A percentile compares a stretch with the other conserved stretches of the same genome.
phyloP scores from a whole-genome alignment of 2,888 invertebrate species.

The Ophraella communa region DNA sequence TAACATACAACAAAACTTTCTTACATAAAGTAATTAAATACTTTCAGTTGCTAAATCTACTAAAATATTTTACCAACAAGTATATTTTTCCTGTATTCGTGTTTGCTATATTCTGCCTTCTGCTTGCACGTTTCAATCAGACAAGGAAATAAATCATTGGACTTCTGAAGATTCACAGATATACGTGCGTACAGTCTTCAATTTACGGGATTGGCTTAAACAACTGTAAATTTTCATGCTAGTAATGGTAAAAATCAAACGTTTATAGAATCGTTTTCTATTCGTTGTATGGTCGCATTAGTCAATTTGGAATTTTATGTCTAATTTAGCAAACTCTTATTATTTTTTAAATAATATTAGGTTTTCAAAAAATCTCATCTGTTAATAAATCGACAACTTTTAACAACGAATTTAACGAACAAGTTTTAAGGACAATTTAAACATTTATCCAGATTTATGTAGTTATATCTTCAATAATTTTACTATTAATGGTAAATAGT shows the following conservation, averaged over 20 bases:
- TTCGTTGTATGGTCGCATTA: too few species aligned
- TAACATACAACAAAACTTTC: background rate
- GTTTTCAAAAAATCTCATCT: background rate
- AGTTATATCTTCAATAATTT: background rate
- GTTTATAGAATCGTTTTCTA: background rate
- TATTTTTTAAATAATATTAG: too few species aligned
- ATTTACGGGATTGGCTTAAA: background rate
- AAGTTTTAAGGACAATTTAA: background rate
- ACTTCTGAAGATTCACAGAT: constrained; percentile 10
- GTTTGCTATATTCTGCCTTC: background rate
- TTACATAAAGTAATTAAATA: background rate
- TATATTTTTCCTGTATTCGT: background rate
- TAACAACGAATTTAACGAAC: constrained; percentile 6
- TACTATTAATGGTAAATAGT: constrained; percentile 2
- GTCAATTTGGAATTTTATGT: too few species aligned
- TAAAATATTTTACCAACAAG: background rate
- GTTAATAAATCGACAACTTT: background rate
- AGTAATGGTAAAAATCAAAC: too few species aligned
- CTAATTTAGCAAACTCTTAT: too few species aligned
- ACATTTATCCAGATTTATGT: background rate
- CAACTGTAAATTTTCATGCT: too few species aligned
- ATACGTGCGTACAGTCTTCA: constrained; percentile 1
- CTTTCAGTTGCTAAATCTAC: background rate
- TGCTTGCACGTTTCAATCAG: constrained; percentile 7
- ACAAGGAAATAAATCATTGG: constrained; percentile 5